phyloP scores from a whole-genome alignment of 2,113 vertebrate species.

The Aplodontia rufa region DNA sequence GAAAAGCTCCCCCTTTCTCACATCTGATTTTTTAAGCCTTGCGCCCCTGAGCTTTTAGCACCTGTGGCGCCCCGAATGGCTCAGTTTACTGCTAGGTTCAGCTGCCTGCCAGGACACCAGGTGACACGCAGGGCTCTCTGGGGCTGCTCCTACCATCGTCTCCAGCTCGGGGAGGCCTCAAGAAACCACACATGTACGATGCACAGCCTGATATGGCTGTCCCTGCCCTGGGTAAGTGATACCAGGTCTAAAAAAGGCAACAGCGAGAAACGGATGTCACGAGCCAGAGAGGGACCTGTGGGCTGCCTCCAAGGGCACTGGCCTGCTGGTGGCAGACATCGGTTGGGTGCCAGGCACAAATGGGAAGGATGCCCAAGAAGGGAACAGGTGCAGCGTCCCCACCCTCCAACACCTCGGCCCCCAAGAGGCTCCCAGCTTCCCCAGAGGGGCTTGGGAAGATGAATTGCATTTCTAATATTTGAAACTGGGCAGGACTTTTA shows the following conservation, averaged over 20 bases:
- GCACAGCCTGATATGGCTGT: conserved; percentile 64
- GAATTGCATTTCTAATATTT: background rate
- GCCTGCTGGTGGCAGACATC: conserved; percentile 39
- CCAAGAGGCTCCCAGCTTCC: fast-evolving
- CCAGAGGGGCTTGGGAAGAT: background rate
- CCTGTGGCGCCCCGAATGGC: background rate
- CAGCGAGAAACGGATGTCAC: conserved; percentile 50
- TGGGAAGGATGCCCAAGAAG: background rate
- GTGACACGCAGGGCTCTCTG: conserved; percentile 76
- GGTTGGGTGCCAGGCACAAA: background rate
- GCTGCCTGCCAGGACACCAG: conserved; percentile 80
- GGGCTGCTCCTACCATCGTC: conserved; percentile 76
- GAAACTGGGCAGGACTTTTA: background rate
- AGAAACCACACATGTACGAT: conserved; percentile 67
- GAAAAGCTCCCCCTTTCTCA: background rate
- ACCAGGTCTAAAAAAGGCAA: conserved; percentile 71
- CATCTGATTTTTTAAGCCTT: background rate
- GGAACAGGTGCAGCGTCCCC: background rate
- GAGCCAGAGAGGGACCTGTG: conserved; percentile 32
- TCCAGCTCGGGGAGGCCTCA: conserved; percentile 70
- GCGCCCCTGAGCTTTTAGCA: conserved; percentile 66
- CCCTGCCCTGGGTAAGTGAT: conserved; percentile 69
- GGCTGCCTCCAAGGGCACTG: conserved; percentile 40
- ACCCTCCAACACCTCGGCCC: fast-evolving
- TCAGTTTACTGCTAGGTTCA: conserved; percentile 73